Percentiles rank a stretch among this genome's conserved stretches.
Evolutionary conservation across 2,888 invertebrate species (phyloP).

Genomic region (Eulithis testata): DNA sequence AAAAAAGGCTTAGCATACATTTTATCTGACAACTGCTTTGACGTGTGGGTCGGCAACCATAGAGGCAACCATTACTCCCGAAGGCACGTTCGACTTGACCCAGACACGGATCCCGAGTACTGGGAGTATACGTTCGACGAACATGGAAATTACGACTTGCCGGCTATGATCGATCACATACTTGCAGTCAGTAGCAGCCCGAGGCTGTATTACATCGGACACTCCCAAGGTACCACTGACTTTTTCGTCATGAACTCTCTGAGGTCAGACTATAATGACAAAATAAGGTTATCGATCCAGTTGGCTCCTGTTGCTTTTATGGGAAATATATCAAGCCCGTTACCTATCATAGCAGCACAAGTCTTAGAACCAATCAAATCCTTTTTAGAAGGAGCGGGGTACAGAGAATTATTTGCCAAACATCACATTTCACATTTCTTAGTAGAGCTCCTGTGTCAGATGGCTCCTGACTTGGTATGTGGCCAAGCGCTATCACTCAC

Average conservation of each 20-base stretch:
- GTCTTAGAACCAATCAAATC: conserved; percentile 48
- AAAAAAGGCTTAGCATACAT: conserved; percentile 58
- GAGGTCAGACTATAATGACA: conserved; percentile 84
- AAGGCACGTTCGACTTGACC: conserved; percentile 76
- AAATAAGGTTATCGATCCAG: conserved; percentile 80
- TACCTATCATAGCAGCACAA: conserved; percentile 51
- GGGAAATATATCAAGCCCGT: conserved; percentile 68
- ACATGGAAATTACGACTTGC: conserved; percentile 88
- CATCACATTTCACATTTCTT: conserved; percentile 71
- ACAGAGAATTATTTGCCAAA: conserved; percentile 86
- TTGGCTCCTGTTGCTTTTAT: conserved; percentile 79
- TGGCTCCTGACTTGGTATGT: conserved; percentile 80
- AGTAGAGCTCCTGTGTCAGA: conserved; percentile 62
- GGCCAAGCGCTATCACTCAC: conserved; percentile 81
- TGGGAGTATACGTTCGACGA: conserved; percentile 88
- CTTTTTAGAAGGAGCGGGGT: conserved; percentile 71
- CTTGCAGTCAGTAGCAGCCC: conserved; percentile 72
- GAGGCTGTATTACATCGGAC: conserved; percentile 87
- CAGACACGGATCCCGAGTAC: conserved; percentile 65
- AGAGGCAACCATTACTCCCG: conserved; percentile 87
- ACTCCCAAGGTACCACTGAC: conserved; percentile 87
- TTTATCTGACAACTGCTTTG: conserved; percentile 82
- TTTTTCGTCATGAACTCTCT: conserved; percentile 83
- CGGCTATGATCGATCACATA: conserved; percentile 83
- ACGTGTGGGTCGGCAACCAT: conserved; percentile 72